A percentile compares a stretch with the other conserved stretches of the same genome.
Evolutionary conservation across 1,140 invertebrate genomes (phyloP).

Genomic region (Drosophila carrolli): DNA sequence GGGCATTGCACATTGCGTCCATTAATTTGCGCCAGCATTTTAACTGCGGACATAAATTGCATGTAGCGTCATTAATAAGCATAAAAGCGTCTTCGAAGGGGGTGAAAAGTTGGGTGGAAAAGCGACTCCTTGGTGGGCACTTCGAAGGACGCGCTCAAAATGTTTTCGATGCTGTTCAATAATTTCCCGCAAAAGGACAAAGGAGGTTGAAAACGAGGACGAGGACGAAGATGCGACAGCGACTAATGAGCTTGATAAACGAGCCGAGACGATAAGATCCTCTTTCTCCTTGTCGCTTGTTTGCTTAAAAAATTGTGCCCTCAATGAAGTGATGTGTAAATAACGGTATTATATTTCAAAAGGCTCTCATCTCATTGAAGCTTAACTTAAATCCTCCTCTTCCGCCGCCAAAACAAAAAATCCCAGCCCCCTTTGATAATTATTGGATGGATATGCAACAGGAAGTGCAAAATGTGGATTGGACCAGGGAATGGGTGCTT

Average conservation of each 20-base stretch:
- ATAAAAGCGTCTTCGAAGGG: slow-evolving; percentile 60
- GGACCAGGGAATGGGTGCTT: neutral
- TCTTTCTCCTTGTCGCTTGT: slow-evolving; percentile 14
- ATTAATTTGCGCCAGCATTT: slow-evolving; percentile 64
- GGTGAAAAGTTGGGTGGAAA: neutral
- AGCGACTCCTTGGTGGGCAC: slow-evolving; percentile 27
- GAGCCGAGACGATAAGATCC: slow-evolving; percentile 44
- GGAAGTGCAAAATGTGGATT: slow-evolving; percentile 11
- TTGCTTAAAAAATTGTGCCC: slow-evolving; percentile 50
- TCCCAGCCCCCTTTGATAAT: slow-evolving; percentile 38
- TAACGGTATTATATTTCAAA: slow-evolving; percentile 53
- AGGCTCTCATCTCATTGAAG: slow-evolving; percentile 15
- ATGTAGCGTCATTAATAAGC: slow-evolving; percentile 77
- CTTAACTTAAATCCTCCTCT: slow-evolving; percentile 2
- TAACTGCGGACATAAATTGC: slow-evolving; percentile 74
- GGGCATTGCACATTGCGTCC: slow-evolving; percentile 27
- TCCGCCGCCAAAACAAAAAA: neutral
- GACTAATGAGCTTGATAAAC: slow-evolving; percentile 61
- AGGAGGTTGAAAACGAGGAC: slow-evolving; percentile 2
- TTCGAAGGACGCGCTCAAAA: slow-evolving; percentile 64
- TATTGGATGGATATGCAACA: slow-evolving; percentile 54
- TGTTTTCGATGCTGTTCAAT: slow-evolving; percentile 83
- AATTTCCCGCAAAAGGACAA: slow-evolving; percentile 65
- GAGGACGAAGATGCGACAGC: slow-evolving; percentile 43
- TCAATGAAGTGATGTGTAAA: slow-evolving; percentile 71